Evolutionary conservation across 2,113 vertebrate species (phyloP), one percentile per base, ranked within the genome.

Genomic region (Colossoma macropomum): DNA sequence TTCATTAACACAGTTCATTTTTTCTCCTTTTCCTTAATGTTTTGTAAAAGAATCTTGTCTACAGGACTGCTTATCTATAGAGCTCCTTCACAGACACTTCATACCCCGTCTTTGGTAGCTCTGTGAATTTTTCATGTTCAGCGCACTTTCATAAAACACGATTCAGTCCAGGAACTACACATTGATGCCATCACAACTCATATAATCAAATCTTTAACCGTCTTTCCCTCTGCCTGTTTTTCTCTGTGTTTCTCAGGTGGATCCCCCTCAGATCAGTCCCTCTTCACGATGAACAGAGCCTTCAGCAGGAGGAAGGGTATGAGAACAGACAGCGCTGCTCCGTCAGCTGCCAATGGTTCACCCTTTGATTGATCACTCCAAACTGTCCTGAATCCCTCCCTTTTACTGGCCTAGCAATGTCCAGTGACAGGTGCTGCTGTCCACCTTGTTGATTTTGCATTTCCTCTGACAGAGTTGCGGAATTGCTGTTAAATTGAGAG

Each of bases 231-330:
- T 69, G 28, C 21, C 28, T 70, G 2, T 83, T 5, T 50, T 8
- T 72, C 28, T 75, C 28, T 80, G 28, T 72, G 28, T 72, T 54
- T 13, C 69, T 72, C 68, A 88, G 85, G 82, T 85, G 75, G 48
- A 17, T 32, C 77, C 70, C n/a, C 56, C 17, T 28, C 30, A 45
- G 75, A 84, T 65, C 17, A 13, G 60, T 60, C 48, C 65, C 28
- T 52, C 52, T 38, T 23, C 79, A 87, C 11, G 27, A 87, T 89
- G 88, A 89, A 89, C 76, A 72, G 82, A 52, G 75, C 84, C 74
- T 89, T 89, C 60, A 87, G 60, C 82, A 79, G 84, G 86, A 86
- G 77, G 30, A 89, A 86, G 62, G 88, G 88, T 89, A 87, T 21
- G 79, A 45, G 75, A 78, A 27, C 34, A 73, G 45, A 25, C 52